A percentile compares a stretch with the other conserved stretches of the same genome.
Conservation (phyloP, 1,140 invertebrate genomes). For the Nautilus pompilius region DNA sequence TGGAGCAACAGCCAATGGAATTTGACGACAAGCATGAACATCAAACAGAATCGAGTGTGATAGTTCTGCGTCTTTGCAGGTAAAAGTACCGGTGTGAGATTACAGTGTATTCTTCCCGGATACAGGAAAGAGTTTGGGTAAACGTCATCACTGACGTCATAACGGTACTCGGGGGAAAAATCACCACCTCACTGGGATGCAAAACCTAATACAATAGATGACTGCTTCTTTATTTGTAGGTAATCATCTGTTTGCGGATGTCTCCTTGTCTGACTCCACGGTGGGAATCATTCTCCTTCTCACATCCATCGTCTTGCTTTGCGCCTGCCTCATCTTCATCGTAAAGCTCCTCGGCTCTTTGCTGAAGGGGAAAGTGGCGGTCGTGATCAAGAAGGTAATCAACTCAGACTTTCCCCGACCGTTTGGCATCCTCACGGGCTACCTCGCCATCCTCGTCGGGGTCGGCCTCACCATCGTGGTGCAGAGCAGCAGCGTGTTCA, state of each 20-base stretch:
- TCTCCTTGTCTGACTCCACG: slow-evolving; percentile 42
- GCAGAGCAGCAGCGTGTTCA: slow-evolving; percentile 66
- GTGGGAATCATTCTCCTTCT: slow-evolving; percentile 57
- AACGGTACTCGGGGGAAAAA: slow-evolving; percentile 63
- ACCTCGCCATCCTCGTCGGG: slow-evolving; percentile 62
- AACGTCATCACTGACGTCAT: slow-evolving; percentile 61
- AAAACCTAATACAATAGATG: too few relatives aligned
- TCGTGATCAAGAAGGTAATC: slow-evolving; percentile 57
- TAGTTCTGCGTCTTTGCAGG: slow-evolving; percentile 63
- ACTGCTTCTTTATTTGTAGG: slow-evolving; percentile 26
- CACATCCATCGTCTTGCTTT: slow-evolving; percentile 57
- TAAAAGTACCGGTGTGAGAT: too few relatives aligned
- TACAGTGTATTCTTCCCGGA: slow-evolving; percentile 64
- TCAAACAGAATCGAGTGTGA: slow-evolving; percentile 57
- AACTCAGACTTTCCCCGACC: slow-evolving; percentile 59
- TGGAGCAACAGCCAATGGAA: too few relatives aligned
- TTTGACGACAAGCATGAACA: too few relatives aligned
- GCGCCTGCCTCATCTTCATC: slow-evolving; percentile 60
- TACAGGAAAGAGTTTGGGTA: slow-evolving; percentile 63
- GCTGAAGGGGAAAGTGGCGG: slow-evolving; percentile 55
- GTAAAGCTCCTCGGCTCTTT: slow-evolving; percentile 61
- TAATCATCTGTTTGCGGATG: slow-evolving; percentile 13
- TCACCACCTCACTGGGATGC: slow-evolving; percentile 66
- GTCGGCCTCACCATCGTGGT: slow-evolving; percentile 62
- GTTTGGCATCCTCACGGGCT: slow-evolving; percentile 57